Evolutionary conservation across 2,113 vertebrate species (phyloP), one percentile per base, ranked within the genome.

Genomic region (Corapipo altera): DNA sequence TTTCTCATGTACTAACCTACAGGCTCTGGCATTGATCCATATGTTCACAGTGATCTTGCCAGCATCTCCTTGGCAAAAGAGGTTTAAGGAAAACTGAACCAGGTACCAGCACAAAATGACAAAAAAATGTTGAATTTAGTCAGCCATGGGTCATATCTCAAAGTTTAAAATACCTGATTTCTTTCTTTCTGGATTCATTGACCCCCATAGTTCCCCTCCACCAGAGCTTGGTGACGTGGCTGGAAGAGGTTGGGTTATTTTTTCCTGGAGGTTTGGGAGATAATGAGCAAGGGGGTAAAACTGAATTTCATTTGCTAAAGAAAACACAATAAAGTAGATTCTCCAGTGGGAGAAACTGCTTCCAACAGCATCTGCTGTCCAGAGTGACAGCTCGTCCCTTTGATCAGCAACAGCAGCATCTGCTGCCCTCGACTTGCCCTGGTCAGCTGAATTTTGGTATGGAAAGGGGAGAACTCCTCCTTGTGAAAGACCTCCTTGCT

Each of bases 1-100:
- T 83, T 58, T 73, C 22, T 84, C 64, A 22, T 27, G 43, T 92
- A 71, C 89, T 91, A 84, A 92, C 92, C 90, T 67, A 87, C 71
- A 91, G 78, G 71, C 72, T 74, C 71, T 80, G 89, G 62, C 58
- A 28, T 27, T 17, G 72, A 52, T 28, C 23, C 54, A 1, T 44
- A 2, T 8, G 1, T 39, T 24, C 0, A 0, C 8, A 37, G 59
- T 77, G 78, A 54, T 58, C 57, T 72, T 18, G 1, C 83, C 77
- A 62, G 90, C 43, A 3, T 81, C 94, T 94, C 61, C 62, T 23
- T 61, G 80, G 76, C 86, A 74, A 32, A 52, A 88, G 44, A 85
- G 16, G 9, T 71, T 32, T 33, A 69, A 84, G 73, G 61, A 87
- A 75, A 91, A 44, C 72, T 30, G 35, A 93, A 88, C 43, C 85